Evolutionary conservation across 2,113 vertebrate species (phyloP).

Genomic region (Rutilus rutilus): DNA sequence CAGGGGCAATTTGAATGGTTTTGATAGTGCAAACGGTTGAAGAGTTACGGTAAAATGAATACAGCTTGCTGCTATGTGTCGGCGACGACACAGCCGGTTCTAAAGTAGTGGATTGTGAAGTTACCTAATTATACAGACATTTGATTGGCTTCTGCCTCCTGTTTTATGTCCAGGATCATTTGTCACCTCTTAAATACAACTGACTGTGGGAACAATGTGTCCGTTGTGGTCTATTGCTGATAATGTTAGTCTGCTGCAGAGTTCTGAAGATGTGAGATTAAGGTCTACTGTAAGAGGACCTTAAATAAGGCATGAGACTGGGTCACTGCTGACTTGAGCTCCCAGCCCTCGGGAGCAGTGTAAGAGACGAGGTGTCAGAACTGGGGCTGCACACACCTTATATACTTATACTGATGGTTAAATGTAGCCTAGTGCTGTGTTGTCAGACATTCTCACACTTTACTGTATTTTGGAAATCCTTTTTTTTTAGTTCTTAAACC

Average conservation of each 20-base stretch:
- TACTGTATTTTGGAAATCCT: neutral
- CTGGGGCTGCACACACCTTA: neutral
- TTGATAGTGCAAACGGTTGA: no score
- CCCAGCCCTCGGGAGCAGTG: constrained; percentile 36
- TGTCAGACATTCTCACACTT: neutral
- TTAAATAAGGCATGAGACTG: constrained; percentile 67
- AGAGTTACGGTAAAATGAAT: no score
- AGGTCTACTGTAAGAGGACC: constrained; percentile 65
- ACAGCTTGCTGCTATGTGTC: no score
- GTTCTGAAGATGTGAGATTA: constrained; percentile 59
- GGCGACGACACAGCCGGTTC: no score
- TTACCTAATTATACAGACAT: neutral
- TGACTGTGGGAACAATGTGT: neutral
- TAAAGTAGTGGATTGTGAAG: neutral
- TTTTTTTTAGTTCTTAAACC: neutral
- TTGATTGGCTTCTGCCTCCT: neutral
- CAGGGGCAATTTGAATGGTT: no score
- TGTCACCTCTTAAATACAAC: neutral
- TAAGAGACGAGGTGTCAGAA: constrained; percentile 54
- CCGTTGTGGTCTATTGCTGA: neutral
- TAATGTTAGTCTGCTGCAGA: neutral
- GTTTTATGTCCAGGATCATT: neutral
- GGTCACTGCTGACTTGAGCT: neutral
- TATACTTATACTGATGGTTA: neutral
- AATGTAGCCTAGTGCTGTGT: neutral